Base-by-base conservation (phyloP, 23 tunicate genomes). In the Trididemnum miniatum region DNA sequence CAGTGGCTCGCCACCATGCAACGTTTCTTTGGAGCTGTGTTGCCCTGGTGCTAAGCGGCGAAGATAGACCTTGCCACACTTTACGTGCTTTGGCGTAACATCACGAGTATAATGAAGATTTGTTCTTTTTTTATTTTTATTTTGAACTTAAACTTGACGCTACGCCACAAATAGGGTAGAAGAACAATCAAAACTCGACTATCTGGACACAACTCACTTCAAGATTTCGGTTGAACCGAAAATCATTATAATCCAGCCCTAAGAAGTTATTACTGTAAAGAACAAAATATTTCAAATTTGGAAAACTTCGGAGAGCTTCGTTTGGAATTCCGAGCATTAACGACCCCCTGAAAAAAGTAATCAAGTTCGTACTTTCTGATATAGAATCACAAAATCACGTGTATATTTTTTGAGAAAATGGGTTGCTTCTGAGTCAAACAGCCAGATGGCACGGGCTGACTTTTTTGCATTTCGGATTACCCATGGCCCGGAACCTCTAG, bases 251-350 rank as follows among this genome's bases (percentile, higher is more conserved):
- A 0, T 26, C 25, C 0, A 88, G 52, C 38, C 23, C 52, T 31
- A 32, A 63, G 1, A 88, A 63, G 1, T 22, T 23, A 31, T 77
- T 83, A 49, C 85, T 72, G 32, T 23, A 25, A 35, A 89, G 2
- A 62, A 75, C 63, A 37, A 89, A 77, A 22, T 27, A 5, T 20
- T 37, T 78, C 35, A 89, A 40, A 25, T 84, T 84, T 0, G 95
- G 95, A 72, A 89, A 83, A 78, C 84, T 79, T 72, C 34, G 71
- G 36, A 89, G 59, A 0, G 95, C 95, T 27, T 78, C 81, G 65
- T 54, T 78, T 35, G 95, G 88, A 52, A 89, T 52, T 35, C 2
- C 2, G 22, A 32, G 2, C 12, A 88, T 31, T 7, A 50, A 27
- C 64, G 78, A 74, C 28, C 76, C 2, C 39, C 92, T 88, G 35